Conservation (phyloP, 2,797 vertebrate genomes). For the Aeoliscus strigatus region DNA sequence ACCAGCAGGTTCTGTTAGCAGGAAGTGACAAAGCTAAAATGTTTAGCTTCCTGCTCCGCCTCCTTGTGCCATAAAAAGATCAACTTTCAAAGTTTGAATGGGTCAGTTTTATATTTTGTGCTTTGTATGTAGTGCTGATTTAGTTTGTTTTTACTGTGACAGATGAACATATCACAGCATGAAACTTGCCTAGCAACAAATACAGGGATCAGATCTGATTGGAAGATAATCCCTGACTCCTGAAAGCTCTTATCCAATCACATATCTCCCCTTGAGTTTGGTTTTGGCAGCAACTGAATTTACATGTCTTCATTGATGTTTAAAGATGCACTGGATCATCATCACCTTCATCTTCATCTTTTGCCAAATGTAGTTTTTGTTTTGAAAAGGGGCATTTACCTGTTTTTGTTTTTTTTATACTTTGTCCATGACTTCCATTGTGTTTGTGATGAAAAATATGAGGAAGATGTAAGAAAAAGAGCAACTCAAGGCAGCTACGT, state of each 20-base stretch:
- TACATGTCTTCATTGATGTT: conserved; percentile 29
- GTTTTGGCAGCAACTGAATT: too few relatives aligned
- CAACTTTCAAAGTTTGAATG: conserved; percentile 17
- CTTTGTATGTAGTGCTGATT: conserved; percentile 19
- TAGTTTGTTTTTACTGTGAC: conserved; percentile 22
- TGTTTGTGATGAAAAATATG: conserved; percentile 64
- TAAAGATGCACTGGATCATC: conserved; percentile 65
- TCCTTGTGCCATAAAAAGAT: conserved; percentile 55
- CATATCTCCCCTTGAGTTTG: conserved; percentile 32
- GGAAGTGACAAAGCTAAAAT: not conserved
- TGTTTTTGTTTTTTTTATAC: conserved; percentile 53
- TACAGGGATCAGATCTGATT: conserved; percentile 41
- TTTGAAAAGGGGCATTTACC: conserved; percentile 66
- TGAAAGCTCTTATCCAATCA: conserved; percentile 58
- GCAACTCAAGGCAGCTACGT: conserved; percentile 80
- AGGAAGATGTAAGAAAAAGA: conserved; percentile 66
- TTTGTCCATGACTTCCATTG: conserved; percentile 65
- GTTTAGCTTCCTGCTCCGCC: not conserved
- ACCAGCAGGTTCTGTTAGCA: not conserved
- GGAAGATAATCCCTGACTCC: conserved; percentile 29
- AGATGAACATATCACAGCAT: conserved; percentile 17
- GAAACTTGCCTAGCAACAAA: conserved; percentile 16
- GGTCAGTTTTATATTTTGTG: conserved; percentile 26
- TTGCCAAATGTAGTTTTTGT: conserved; percentile 74
- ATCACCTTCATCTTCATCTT: conserved; percentile 31